These are phyloP conservation scores for Pardosa pseudoannulata DNA, from an alignment of 2,888 invertebrate species.

Conservation along the genomic window DNA sequence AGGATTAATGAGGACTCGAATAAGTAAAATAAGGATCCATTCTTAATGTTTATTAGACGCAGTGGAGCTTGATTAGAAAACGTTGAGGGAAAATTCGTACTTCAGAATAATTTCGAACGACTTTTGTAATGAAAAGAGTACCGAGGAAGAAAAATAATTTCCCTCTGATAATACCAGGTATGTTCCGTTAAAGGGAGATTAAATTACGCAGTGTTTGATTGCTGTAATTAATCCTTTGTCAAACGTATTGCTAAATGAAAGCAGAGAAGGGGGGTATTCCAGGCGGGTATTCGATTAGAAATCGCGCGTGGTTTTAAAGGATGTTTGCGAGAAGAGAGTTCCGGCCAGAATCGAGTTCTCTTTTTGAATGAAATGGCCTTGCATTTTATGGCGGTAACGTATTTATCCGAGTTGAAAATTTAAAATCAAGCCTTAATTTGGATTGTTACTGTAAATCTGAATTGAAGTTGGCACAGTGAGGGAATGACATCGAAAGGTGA, in stretches of 20 bases:
- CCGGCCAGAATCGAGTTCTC: too few species aligned
- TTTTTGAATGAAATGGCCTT: too few species aligned
- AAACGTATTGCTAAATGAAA: constrained; percentile 29
- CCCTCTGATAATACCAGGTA: constrained; percentile 18
- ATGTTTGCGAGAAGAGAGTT: too few species aligned
- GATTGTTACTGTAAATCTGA: too few species aligned
- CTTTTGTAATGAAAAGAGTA: constrained; percentile 42
- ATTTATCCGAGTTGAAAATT: too few species aligned
- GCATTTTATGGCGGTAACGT: too few species aligned
- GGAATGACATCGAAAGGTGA: too few species aligned
- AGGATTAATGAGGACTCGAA: constrained; percentile 21
- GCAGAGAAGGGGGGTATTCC: neutral
- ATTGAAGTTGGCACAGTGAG: too few species aligned
- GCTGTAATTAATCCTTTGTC: constrained; percentile 66
- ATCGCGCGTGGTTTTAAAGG: constrained; percentile 11
- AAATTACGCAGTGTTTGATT: constrained; percentile 58
- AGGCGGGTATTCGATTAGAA: neutral
- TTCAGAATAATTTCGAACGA: constrained; percentile 1
- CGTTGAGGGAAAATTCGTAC: neutral
- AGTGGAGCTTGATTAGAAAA: constrained; percentile 18
- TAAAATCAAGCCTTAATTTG: too few species aligned
- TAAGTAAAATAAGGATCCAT: constrained; percentile 14
- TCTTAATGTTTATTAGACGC: constrained; percentile 26
- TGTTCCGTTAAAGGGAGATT: constrained; percentile 29
- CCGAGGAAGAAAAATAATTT: constrained; percentile 40